phyloP scores from a whole-genome alignment of 2,113 vertebrate species.

The Ailurus styani region DNA sequence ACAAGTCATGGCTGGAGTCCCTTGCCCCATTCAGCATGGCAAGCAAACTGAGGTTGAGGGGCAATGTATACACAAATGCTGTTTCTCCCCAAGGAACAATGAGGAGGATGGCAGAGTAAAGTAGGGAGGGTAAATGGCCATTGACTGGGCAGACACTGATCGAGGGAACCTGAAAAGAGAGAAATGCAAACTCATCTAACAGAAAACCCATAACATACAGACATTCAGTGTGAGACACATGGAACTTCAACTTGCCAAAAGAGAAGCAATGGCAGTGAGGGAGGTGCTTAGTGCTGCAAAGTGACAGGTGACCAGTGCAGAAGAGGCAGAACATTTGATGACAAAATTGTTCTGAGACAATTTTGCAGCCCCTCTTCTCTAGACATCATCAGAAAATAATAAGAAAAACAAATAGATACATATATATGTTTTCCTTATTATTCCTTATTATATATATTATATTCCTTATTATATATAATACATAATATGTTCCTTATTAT shows the following conservation, averaged over 20 bases:
- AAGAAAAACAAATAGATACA: background rate
- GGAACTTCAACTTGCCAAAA: background rate
- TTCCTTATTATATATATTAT: no score
- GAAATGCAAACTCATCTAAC: background rate
- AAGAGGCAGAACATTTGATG: background rate
- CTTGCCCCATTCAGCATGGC: background rate
- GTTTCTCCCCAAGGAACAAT: background rate
- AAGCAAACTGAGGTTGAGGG: background rate
- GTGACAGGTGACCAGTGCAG: background rate
- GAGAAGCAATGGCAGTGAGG: background rate
- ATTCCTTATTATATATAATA: no score
- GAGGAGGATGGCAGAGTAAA: background rate
- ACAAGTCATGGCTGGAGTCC: background rate
- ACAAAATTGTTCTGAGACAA: background rate
- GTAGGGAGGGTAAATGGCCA: background rate
- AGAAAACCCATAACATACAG: background rate
- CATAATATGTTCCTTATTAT: no score
- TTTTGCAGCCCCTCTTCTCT: background rate
- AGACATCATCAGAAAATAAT: background rate
- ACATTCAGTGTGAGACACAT: background rate
- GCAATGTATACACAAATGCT: background rate
- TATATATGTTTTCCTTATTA: no score
- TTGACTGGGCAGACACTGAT: background rate
- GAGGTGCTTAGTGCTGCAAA: background rate
- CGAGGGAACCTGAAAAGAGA: background rate